Evolutionary conservation across 2,113 vertebrate species (phyloP), one percentile per base, ranked within the genome.

Genomic region (Meriones unguiculatus): DNA sequence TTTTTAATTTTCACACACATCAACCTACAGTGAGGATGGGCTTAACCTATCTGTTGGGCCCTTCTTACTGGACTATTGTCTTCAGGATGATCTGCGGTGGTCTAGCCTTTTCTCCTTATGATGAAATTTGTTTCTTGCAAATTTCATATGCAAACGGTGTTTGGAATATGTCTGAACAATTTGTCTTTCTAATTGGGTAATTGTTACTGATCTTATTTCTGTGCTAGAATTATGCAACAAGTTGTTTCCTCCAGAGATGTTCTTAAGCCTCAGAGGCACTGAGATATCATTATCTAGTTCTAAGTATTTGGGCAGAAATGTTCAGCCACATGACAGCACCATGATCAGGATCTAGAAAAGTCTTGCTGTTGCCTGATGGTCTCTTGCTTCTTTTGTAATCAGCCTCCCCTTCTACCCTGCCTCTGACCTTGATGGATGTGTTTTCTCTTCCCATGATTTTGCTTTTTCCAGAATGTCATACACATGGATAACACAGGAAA

Each of bases 181-280:
- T 35, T 77, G 13, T 67, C 22, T 78, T 93, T 52, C 46, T 94
- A 46, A 35, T 50, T 54, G 46, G 28, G 15, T 86, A 81, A 78
- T 64, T 57, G 73, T 87, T 73, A 90, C 82, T 38, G 38, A 62
- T 88, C 14, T 95, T 75, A 46, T 57, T 78, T 95, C 86, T 89
- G 6, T 62, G 65, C 46, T 67, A 41, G 57, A 91, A 69, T 25
- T 91, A 4, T 38, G 89, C 9, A 87, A 9, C 14, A 86, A 78
- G 89, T 81, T 86, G 46, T 94, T 95, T 87, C 91, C 75, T 90
- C 41, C 87, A 22, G 32, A 90, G 46, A 52, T 90, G 17, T 7
- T 84, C 52, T 87, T 52, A 54, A 91, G 94, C 32, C 14, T 70
- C 64, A 92, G 72, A 9, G 73, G 50, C 69, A 87, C 13, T 69